A percentile compares a stretch with the other conserved stretches of the same genome.
Conservation (phyloP, 2,113 vertebrate species). For the Rhinolophus ferrumequinum region DNA sequence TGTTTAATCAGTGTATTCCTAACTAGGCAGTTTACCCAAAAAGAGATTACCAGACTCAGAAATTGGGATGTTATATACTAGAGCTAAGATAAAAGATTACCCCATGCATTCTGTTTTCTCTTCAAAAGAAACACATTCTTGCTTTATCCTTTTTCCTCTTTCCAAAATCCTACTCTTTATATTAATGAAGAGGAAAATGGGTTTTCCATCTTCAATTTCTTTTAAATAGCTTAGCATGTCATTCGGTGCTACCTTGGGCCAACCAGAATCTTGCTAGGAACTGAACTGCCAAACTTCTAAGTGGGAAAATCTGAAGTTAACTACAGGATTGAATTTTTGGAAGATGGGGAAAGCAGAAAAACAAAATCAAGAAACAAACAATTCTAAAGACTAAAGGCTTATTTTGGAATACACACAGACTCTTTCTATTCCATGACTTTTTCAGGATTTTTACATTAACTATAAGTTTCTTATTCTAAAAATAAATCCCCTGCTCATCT, state of each 20-base stretch:
- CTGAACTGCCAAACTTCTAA: not conserved
- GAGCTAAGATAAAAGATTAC: not conserved
- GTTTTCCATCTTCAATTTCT: not conserved
- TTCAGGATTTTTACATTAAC: not conserved
- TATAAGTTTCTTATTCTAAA: not conserved
- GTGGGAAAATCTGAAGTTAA: constrained; percentile 5
- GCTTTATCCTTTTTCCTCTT: not conserved
- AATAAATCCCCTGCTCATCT: not conserved
- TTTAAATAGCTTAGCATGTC: not conserved
- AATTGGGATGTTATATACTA: not conserved
- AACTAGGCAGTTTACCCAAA: not conserved
- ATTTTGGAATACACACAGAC: not conserved
- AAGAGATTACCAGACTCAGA: not conserved
- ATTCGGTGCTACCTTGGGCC: not conserved
- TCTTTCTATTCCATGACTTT: constrained; percentile 23
- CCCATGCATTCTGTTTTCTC: not conserved
- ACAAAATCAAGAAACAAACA: not conserved
- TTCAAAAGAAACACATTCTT: constrained; percentile 9
- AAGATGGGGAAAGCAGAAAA: not conserved
- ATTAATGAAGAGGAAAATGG: constrained; percentile 10
- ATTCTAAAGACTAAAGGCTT: not conserved
- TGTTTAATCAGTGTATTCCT: not conserved
- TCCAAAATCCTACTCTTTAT: not conserved
- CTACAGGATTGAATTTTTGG: constrained; percentile 22
- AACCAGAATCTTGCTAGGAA: not conserved